Conservation (phyloP, 2,888 invertebrate species). For the Eristalis arbustorum region DNA sequence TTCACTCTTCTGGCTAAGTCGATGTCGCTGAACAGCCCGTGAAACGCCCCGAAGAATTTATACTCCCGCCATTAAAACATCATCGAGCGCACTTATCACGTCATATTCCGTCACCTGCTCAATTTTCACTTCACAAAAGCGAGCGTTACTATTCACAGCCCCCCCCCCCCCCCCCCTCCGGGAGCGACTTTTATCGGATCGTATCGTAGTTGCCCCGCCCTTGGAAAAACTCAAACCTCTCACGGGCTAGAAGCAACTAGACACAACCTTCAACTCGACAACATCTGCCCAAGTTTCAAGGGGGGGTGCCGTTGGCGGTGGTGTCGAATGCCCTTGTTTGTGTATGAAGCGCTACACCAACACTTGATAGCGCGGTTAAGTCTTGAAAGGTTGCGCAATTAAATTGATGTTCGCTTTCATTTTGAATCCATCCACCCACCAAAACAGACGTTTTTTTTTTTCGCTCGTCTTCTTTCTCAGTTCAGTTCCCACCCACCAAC, state of each 20-base stretch:
- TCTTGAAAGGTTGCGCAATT: slow-evolving; percentile 57
- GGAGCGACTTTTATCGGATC: too few relatives aligned
- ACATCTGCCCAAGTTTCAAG: too few relatives aligned
- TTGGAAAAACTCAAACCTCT: too few relatives aligned
- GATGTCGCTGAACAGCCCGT: too few relatives aligned
- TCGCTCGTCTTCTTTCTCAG: neutral
- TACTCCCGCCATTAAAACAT: neutral
- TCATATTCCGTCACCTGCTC: slow-evolving; percentile 19
- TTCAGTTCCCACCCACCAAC: neutral
- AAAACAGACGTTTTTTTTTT: slow-evolving; percentile 10
- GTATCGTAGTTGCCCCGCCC: too few relatives aligned
- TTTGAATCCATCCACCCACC: slow-evolving; percentile 10
- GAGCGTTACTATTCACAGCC: too few relatives aligned
- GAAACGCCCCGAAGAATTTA: too few relatives aligned
- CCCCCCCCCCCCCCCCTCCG: too few relatives aligned
- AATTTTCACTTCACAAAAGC: neutral
- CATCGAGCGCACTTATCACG: neutral
- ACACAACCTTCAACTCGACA: too few relatives aligned
- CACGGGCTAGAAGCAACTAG: neutral
- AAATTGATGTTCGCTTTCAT: slow-evolving; percentile 63
- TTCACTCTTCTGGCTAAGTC: too few relatives aligned
- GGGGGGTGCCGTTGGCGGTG: neutral
- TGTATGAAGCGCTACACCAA: neutral
- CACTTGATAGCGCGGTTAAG: slow-evolving; percentile 23
- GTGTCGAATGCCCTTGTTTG: neutral